phyloP scores from a whole-genome alignment of 2,797 vertebrate species.

The Sebastes diploproa region DNA sequence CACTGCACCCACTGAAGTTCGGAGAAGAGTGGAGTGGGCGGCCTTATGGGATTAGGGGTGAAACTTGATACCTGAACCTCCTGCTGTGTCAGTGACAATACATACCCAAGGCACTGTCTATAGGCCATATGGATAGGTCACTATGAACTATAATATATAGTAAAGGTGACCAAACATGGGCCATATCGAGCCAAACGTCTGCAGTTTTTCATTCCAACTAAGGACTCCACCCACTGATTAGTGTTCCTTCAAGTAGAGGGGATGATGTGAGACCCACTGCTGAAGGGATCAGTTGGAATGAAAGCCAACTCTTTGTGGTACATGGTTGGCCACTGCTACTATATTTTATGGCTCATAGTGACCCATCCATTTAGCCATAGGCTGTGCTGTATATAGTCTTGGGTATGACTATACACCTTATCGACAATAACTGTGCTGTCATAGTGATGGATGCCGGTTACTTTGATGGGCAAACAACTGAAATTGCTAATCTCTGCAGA shows the following conservation, averaged over 20 bases:
- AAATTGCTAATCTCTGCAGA: slow-evolving; percentile 32
- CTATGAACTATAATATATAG: neutral
- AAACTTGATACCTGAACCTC: slow-evolving; percentile 31
- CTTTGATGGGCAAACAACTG: slow-evolving; percentile 35
- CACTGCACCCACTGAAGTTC: slow-evolving; percentile 41
- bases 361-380: neutral
- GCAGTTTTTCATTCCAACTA: neutral
- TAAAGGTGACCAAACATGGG: neutral
- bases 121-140: neutral
- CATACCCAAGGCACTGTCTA: neutral
- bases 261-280: slow-evolving; percentile 1
- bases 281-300: neutral
- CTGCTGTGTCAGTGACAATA: neutral
- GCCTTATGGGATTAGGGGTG: slow-evolving; percentile 35
- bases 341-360: neutral
- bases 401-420: slow-evolving; percentile 14
- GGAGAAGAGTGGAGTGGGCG: slow-evolving; percentile 10
- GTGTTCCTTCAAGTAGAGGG: neutral
- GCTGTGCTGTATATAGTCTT: neutral
- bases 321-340: neutral
- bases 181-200: neutral
- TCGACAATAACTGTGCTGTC: slow-evolving; percentile 29
- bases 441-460: slow-evolving; percentile 36
- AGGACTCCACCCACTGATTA: neutral
- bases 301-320: slow-evolving; percentile 8